Base-by-base conservation (phyloP, 2,113 vertebrate species). In the Gopherus flavomarginatus region DNA sequence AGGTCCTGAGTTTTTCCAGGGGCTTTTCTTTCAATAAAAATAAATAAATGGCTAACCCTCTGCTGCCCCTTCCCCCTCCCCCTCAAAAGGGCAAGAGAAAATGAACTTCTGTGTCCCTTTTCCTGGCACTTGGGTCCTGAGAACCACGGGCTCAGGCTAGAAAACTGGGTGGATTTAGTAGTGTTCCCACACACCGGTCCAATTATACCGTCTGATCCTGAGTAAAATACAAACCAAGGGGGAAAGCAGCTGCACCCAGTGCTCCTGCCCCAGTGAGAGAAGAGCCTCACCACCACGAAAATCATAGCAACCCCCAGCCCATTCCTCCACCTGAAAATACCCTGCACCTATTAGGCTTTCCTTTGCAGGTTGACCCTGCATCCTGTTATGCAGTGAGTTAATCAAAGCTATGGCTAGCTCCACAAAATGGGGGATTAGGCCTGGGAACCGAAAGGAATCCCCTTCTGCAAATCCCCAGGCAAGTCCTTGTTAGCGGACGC, bases 361-460 rank as follows among this genome's bases (percentile, higher is more conserved):
- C 88, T 91, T 59, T 83, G 80, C 56, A 69, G n/a, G 42, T 35
- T 94, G 85, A 53, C 77, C 38, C 79, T 77, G 86, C 86, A 69
- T 89, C 91, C 90, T 93, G 80, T 79, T 88, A 89, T 87, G n/a
- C 8, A 38, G 35, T 21, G 35, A n/a, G 8, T 19, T 19, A 17
- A 38, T 38, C 35, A 21, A 3, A 21, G 92, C 85, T 49, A 19
- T 22, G 42, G 62, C 95, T 59, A 81, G 54, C 87, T 91, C 89
- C 86, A 91, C n/a, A 87, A 93, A 92, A 53, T 8, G 57, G 52
- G 54, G 78, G 93, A 91, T 94, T 87, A 93, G 88, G 89, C 91
- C 86, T 56, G 50, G 85, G 83, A 57, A 38, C 77, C 83, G 47
- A 56, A 93, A 85, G 90, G 83, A 86, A 85, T 90, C 85, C 86